Evolutionary conservation across 2,797 vertebrate genomes (phyloP).

Genomic region (Taenioides sp.): DNA sequence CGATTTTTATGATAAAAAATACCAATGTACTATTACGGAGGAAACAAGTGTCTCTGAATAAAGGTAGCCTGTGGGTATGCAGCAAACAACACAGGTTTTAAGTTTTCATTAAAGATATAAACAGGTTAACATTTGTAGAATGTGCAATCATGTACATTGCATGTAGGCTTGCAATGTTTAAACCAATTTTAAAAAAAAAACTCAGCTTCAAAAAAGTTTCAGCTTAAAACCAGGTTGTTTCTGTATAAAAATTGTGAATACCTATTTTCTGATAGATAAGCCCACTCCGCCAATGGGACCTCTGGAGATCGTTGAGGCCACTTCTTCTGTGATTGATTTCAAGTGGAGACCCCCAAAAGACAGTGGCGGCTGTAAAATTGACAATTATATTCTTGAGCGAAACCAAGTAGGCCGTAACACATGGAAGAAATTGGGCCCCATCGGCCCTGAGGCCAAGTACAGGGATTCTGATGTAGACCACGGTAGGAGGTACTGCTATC

Average conservation of each 20-base stretch:
- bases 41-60: background rate
- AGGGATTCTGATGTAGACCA: conserved; percentile 82
- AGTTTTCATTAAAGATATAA: background rate
- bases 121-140: background rate
- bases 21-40: no score
- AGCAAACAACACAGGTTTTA: no score
- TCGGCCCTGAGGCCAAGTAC: conserved; percentile 74
- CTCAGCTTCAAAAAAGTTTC: no score
- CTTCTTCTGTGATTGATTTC: conserved; percentile 75
- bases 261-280: conserved; percentile 78
- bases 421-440: conserved; percentile 86
- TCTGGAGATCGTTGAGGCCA: conserved; percentile 81
- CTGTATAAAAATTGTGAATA: background rate
- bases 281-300: conserved; percentile 87
- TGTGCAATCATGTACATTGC: background rate
- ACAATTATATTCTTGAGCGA: conserved; percentile 82
- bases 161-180: background rate
- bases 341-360: conserved; percentile 87
- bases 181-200: background rate
- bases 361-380: conserved; percentile 82
- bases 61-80: no score
- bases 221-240: background rate
- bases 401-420: conserved; percentile 84
- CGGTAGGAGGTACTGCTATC: conserved; percentile 86
- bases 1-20: background rate